phyloP scores from a whole-genome alignment of 2,113 vertebrate species.

The Chascanopsetta lugubris region DNA sequence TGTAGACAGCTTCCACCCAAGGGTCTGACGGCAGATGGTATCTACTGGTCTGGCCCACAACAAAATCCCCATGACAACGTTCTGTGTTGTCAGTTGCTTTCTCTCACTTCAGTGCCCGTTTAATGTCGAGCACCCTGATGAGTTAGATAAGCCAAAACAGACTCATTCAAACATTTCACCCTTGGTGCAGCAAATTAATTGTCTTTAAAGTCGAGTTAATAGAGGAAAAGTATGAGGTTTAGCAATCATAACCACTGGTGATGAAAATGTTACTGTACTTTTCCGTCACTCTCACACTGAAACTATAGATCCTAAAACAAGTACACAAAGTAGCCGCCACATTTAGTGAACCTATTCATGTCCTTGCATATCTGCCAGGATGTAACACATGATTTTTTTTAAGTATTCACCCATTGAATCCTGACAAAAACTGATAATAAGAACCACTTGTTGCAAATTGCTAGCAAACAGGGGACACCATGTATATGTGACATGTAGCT shows the following conservation, averaged over 20 bases:
- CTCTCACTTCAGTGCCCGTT: constrained; percentile 7
- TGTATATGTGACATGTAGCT: no score
- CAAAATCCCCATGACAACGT: constrained; percentile 25
- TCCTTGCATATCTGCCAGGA: background rate
- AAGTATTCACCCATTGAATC: no score
- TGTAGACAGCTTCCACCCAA: background rate
- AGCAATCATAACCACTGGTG: no score
- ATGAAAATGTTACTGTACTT: no score
- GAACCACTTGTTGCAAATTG: background rate
- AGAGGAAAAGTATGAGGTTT: no score
- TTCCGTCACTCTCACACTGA: background rate
- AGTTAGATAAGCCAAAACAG: background rate
- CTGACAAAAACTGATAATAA: no score
- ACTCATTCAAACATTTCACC: background rate
- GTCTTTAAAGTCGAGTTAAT: background rate
- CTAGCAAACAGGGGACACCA: no score
- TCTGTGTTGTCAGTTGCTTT: constrained; percentile 4
- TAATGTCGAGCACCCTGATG: constrained; percentile 1
- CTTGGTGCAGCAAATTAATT: background rate
- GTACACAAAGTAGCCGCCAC: background rate
- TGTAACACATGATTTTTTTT: background rate
- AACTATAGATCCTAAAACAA: background rate
- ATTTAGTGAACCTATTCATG: background rate
- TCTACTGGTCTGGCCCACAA: constrained; percentile 12
- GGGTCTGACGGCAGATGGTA: constrained; percentile 4